phyloP scores from a whole-genome alignment of 1,140 invertebrate genomes.

The Eueides isabella region DNA sequence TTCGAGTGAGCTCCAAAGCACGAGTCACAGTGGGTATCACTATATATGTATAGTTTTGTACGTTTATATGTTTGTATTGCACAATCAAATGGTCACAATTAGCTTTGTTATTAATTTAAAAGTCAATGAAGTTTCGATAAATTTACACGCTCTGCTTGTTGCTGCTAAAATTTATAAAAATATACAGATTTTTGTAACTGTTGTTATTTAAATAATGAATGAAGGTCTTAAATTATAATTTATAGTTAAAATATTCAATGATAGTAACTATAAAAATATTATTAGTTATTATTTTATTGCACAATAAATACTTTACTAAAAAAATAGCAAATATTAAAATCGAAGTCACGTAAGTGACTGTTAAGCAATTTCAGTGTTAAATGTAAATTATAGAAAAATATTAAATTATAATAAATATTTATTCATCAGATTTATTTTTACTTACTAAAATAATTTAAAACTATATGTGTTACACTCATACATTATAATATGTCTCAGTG shows the following conservation, averaged over 20 bases:
- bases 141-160: slow-evolving; percentile 13
- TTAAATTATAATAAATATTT: too few relatives aligned
- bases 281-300: not conserved
- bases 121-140: slow-evolving; percentile 22
- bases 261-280: not conserved
- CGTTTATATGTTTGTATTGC: slow-evolving; percentile 28
- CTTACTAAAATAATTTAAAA: too few relatives aligned
- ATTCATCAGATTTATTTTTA: too few relatives aligned
- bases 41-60: slow-evolving; percentile 25
- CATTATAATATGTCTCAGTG: too few relatives aligned
- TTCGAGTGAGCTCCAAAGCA: slow-evolving; percentile 39
- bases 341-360: not conserved
- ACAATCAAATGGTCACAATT: slow-evolving; percentile 29
- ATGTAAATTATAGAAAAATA: too few relatives aligned
- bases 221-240: not conserved
- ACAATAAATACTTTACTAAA: not conserved
- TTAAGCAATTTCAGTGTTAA: too few relatives aligned
- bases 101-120: slow-evolving; percentile 24
- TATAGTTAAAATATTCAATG: not conserved
- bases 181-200: not conserved
- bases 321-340: not conserved
- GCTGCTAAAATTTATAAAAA: not conserved
- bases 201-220: not conserved
- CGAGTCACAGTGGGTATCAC: slow-evolving; percentile 27
- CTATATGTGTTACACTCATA: too few relatives aligned